Percentiles rank a stretch among this genome's conserved stretches.
These are phyloP conservation scores for Lepidochitona cinerea DNA, from an alignment of 2,888 invertebrate species.

Conservation along the genomic window DNA sequence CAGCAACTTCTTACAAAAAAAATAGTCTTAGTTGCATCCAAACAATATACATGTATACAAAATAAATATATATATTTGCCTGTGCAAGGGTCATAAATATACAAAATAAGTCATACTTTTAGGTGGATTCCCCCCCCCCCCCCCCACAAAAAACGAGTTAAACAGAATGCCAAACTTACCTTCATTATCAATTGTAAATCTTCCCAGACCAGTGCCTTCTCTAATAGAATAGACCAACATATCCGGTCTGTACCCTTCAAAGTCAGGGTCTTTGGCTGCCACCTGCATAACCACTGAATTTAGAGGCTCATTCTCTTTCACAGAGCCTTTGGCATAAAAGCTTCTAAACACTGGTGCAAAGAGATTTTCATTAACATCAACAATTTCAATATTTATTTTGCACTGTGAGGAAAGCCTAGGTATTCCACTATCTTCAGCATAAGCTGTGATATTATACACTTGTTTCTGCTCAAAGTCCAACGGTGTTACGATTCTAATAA, in stretches of 20 bases:
- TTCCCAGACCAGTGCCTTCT: constrained; percentile 91
- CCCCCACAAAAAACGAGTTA: neutral
- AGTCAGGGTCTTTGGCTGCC: constrained; percentile 84
- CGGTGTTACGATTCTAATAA: constrained; percentile 82
- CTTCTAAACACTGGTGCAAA: constrained; percentile 87
- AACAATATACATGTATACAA: no score
- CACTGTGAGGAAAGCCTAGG: constrained; percentile 84
- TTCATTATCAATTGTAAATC: constrained; percentile 90
- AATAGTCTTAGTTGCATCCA: no score
- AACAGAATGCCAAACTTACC: constrained; percentile 76
- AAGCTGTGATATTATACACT: constrained; percentile 88
- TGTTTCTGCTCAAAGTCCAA: constrained; percentile 93
- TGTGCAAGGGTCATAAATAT: no score
- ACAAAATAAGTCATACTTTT: no score
- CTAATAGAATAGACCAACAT: constrained; percentile 89
- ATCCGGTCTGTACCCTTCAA: constrained; percentile 77
- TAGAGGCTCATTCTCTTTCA: constrained; percentile 85
- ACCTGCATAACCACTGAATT: constrained; percentile 85
- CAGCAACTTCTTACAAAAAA: no score
- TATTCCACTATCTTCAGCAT: constrained; percentile 86
- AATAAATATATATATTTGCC: no score
- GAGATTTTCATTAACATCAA: constrained; percentile 95
- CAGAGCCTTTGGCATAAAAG: constrained; percentile 81
- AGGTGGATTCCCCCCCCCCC: no score
- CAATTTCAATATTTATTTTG: constrained; percentile 82